Percentiles rank a stretch among this genome's conserved stretches.
phyloP scores from a whole-genome alignment of 1,140 invertebrate genomes.

The Sarcophaga bullata region DNA sequence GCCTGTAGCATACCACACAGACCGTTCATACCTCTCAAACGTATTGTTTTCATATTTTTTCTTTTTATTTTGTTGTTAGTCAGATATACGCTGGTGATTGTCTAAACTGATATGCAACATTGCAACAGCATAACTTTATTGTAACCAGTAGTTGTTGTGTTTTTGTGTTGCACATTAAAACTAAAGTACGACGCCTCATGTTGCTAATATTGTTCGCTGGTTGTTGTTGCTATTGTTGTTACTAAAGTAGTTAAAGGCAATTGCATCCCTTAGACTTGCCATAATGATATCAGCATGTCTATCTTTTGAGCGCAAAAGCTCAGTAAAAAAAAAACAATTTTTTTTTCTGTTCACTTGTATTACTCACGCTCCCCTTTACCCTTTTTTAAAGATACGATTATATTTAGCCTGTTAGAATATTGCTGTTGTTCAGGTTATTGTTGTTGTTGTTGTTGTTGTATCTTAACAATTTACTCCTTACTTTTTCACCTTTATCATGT shows the following conservation, averaged over 20 bases:
- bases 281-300: constrained; percentile 45
- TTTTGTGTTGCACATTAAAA: not conserved
- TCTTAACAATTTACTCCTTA: not conserved
- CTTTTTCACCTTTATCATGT: not conserved
- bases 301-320: constrained; percentile 43
- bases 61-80: constrained; percentile 12
- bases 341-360: constrained; percentile 25
- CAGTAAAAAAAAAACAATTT: constrained; percentile 26
- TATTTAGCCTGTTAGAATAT: not conserved
- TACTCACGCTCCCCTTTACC: constrained; percentile 31
- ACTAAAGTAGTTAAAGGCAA: not conserved
- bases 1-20: too few species aligned
- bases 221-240: not conserved
- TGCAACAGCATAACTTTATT: constrained; percentile 39
- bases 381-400: not conserved
- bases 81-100: constrained; percentile 35
- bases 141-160: constrained; percentile 19
- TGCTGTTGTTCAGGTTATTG: not conserved
- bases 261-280: constrained; percentile 40
- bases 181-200: not conserved
- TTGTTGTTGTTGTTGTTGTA: not conserved
- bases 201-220: not conserved
- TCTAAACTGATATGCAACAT: constrained; percentile 39
- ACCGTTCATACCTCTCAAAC: too few species aligned
- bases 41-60: not conserved